Evolutionary conservation across 2,113 vertebrate genomes (phyloP), one percentile per base, ranked within the genome.

Genomic region (Rhombomys opimus): DNA sequence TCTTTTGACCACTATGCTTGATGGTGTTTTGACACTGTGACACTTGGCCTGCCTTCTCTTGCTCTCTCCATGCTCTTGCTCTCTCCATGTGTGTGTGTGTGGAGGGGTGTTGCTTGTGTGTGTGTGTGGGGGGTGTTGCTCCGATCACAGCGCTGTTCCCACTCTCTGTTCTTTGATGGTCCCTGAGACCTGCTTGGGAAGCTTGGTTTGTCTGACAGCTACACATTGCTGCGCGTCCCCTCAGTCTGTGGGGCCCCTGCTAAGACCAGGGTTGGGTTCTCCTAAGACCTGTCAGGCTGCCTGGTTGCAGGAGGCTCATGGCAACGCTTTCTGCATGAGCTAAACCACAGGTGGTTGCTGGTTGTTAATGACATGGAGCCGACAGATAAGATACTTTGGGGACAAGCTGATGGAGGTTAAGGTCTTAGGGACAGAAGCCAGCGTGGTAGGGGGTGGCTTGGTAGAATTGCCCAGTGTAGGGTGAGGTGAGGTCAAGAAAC

Each of bases 141-240:
- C 7, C 65, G 65, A 20, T 81, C 23, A 15, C 41, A 90, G 23
- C 14, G 4, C 23, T 18, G n/a, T 41, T 75, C 63, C 23, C 27
- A 54, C 22, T 0, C 2, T 0, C 22, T 46, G 22, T 76, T 46
- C 72, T 12, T 30, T 38, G 32, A 68, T 20, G 32, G 14, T 61
- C 8, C 12, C 18, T 14, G 46, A 41, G 41, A 82, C 11, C 59
- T 9, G 35, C 52, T 25, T 9, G 18, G 70, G 27, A 59, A 22
- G 4, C n/a, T 41, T 32, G 38, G 27, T 5, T 32, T 32, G 35
- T 2, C 54, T 68, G 22, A 61, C 22, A 41, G 35, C 25, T 8
- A 0, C 32, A 17, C 3, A 23, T 54, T 4, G 22, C 59, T 8
- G 76, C 25, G 10, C 0, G 4, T 25, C 14, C 14, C 20, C 57